A percentile compares a stretch with the other conserved stretches of the same genome.
Conservation (phyloP, 2,888 invertebrate species). For the Trichopria drosophilae region DNA sequence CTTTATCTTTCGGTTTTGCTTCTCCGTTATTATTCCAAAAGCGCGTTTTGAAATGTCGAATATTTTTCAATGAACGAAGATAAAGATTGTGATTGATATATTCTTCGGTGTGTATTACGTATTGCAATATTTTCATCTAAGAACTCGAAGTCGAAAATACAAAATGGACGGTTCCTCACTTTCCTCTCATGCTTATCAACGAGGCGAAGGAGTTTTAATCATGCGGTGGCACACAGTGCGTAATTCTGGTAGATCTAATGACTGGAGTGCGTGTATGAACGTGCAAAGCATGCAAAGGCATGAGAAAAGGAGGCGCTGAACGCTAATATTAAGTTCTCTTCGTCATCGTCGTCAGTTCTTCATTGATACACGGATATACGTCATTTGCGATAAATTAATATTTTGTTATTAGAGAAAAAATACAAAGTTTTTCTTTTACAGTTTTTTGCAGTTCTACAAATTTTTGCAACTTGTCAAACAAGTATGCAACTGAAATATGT, state of each 20-base stretch:
- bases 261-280: slow-evolving; percentile 11
- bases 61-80: slow-evolving; percentile 12
- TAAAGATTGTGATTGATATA: slow-evolving; percentile 11
- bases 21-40: slow-evolving; percentile 23
- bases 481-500: too few relatives aligned
- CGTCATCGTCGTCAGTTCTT: too few relatives aligned
- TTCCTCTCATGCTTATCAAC: slow-evolving; percentile 31
- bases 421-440: too few relatives aligned
- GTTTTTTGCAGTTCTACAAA: too few relatives aligned
- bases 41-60: slow-evolving; percentile 6
- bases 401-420: too few relatives aligned
- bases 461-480: too few relatives aligned
- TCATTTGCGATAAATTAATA: too few relatives aligned
- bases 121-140: slow-evolving; percentile 28
- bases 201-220: slow-evolving; percentile 25
- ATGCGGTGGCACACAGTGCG: slow-evolving; percentile 28
- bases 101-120: slow-evolving; percentile 19
- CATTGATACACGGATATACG: too few relatives aligned
- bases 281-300: neutral
- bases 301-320: too few relatives aligned
- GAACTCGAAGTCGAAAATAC: slow-evolving; percentile 15
- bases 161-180: slow-evolving; percentile 14
- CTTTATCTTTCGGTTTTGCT: too few relatives aligned
- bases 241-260: slow-evolving; percentile 24
- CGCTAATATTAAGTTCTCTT: too few relatives aligned